Evolutionary conservation across 2,888 invertebrate genomes (phyloP).

Genomic region (Hyposoter didymator): DNA sequence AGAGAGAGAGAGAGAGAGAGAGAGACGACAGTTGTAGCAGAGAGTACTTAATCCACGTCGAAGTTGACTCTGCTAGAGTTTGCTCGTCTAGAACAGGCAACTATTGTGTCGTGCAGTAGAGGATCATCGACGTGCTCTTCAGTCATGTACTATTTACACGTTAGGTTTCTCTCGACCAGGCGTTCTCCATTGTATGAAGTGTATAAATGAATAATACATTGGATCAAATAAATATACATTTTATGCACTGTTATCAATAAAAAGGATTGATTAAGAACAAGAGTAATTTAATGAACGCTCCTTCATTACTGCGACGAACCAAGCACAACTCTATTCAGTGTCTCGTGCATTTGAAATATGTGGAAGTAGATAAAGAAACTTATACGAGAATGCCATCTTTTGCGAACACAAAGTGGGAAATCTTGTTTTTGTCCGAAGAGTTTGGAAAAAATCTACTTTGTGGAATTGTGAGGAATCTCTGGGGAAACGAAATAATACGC

Average conservation of each 20-base stretch:
- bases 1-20: neutral
- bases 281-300: neutral
- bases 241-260: neutral
- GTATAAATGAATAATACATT: neutral
- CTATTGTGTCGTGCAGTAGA: slow-evolving; percentile 31
- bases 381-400: neutral
- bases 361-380: neutral
- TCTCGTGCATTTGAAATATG: neutral
- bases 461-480: too few relatives aligned
- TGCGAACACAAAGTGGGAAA: neutral
- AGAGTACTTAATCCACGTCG: slow-evolving; percentile 61
- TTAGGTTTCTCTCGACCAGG: slow-evolving; percentile 7
- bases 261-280: neutral
- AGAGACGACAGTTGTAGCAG: slow-evolving; percentile 16
- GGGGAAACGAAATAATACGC: too few relatives aligned
- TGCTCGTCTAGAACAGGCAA: slow-evolving; percentile 44
- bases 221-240: neutral
- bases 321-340: neutral
- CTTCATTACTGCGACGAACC: too few relatives aligned
- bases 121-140: slow-evolving; percentile 48
- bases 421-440: too few relatives aligned
- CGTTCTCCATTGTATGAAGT: slow-evolving; percentile 1
- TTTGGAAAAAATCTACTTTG: too few relatives aligned
- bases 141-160: slow-evolving; percentile 37
- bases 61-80: slow-evolving; percentile 60